Conservation (phyloP, 1,140 invertebrate species). For the Procambarus clarkii region DNA sequence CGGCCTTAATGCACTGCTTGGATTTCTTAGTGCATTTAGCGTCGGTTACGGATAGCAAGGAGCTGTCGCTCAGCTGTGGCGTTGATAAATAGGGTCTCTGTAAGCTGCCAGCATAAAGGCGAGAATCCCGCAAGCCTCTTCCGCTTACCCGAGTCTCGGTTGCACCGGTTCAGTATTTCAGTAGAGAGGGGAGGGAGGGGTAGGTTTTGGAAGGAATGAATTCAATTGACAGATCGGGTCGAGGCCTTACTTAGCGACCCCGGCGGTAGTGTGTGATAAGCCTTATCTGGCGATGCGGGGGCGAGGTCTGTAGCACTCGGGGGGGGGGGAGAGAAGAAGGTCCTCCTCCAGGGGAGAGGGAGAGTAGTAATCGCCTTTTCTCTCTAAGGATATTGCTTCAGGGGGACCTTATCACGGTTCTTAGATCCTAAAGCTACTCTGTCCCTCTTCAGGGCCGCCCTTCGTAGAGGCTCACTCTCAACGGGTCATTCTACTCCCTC, state of each 20-base stretch:
- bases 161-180: conserved; percentile 27
- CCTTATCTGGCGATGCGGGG: conserved; percentile 55
- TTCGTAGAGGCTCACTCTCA: too few relatives aligned
- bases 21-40: conserved; percentile 56
- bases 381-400: not conserved
- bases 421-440: too few relatives aligned
- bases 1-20: conserved; percentile 50
- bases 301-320: conserved; percentile 27
- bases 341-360: not conserved
- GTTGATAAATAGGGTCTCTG: not conserved
- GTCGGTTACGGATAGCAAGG: conserved; percentile 16
- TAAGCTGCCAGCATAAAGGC: not conserved
- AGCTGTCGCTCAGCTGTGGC: not conserved
- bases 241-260: conserved; percentile 26
- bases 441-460: too few relatives aligned
- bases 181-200: conserved; percentile 27
- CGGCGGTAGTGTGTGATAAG: conserved; percentile 62
- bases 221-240: conserved; percentile 59
- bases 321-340: not conserved
- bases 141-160: not conserved
- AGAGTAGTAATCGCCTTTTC: not conserved
- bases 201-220: conserved; percentile 39
- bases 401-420: too few relatives aligned
- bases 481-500: too few relatives aligned
- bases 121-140: not conserved